Conservation (phyloP, 2,797 vertebrate species). For the Ambastaia sidthimunki region DNA sequence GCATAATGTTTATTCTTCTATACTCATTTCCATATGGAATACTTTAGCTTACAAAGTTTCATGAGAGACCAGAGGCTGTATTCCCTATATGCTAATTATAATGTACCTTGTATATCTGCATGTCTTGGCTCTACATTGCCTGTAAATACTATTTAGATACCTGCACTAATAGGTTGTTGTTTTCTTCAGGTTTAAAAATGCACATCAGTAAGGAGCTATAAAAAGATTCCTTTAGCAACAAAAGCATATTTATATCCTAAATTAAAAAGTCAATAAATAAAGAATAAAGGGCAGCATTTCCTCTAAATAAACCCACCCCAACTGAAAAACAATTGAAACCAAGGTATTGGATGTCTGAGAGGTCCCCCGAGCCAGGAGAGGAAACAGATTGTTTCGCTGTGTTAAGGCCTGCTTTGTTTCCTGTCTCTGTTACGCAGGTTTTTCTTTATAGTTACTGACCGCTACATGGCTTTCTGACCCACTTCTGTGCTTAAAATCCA, state of each 20-base stretch:
- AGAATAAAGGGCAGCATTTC: conserved; percentile 55
- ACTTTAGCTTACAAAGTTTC: not conserved
- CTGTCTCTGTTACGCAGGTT: conserved; percentile 56
- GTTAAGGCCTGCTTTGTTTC: conserved; percentile 59
- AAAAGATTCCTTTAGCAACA: conserved; percentile 64
- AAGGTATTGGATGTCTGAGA: conserved; percentile 65
- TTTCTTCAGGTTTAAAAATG: conserved; percentile 48
- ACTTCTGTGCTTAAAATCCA: conserved; percentile 25
- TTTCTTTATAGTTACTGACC: conserved; percentile 52
- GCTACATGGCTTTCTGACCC: conserved; percentile 41
- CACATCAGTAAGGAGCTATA: conserved; percentile 44
- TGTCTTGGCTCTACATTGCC: not conserved
- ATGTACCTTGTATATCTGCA: conserved; percentile 6
- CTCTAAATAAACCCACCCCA: conserved; percentile 71
- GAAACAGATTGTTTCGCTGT: conserved; percentile 73
- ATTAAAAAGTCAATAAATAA: conserved; percentile 69
- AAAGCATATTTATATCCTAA: conserved; percentile 70
- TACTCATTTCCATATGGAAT: not conserved
- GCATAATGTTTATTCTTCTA: conserved; percentile 32
- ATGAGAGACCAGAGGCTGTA: conserved; percentile 3
- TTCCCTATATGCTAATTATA: conserved; percentile 8
- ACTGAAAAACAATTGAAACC: conserved; percentile 60
- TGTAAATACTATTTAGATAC: not conserved
- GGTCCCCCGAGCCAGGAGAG: conserved; percentile 67
- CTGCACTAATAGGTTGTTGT: conserved; percentile 7